Conservation (phyloP, 2,797 vertebrate genomes). For the Acipenser transmontanus region DNA sequence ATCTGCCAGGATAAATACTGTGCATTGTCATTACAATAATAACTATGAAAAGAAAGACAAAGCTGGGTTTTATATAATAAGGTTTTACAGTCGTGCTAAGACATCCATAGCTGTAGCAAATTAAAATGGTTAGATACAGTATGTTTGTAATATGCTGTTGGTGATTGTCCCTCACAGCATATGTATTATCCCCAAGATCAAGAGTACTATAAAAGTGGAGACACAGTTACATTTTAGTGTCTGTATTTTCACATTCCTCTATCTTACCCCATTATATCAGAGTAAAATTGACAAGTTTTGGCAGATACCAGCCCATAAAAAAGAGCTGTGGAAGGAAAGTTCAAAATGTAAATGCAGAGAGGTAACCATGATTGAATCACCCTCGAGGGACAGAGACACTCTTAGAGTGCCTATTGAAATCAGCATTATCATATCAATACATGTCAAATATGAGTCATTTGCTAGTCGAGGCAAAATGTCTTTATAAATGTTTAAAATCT, state of each 20-base stretch:
- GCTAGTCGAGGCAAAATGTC: constrained; percentile 61
- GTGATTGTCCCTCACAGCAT: constrained; percentile 19
- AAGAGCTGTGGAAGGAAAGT: constrained; percentile 53
- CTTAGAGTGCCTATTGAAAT: constrained; percentile 70
- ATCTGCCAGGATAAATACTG: constrained; percentile 29
- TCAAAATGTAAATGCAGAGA: constrained; percentile 61
- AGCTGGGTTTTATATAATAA: too few species aligned
- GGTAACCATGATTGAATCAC: constrained; percentile 60
- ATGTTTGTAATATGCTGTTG: constrained; percentile 27
- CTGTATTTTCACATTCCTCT: constrained; percentile 36
- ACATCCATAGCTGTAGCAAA: constrained; percentile 20
- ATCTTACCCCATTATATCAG: constrained; percentile 50
- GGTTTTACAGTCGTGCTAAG: constrained; percentile 2
- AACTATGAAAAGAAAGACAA: constrained; percentile 47
- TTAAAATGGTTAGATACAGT: constrained; percentile 22
- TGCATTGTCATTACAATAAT: constrained; percentile 69
- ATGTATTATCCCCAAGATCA: constrained; percentile 31
- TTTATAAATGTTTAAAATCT: constrained; percentile 78
- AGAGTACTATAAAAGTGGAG: constrained; percentile 18
- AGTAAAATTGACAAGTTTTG: constrained; percentile 42
- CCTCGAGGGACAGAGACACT: constrained; percentile 60
- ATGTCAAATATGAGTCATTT: constrained; percentile 65
- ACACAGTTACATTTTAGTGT: constrained; percentile 25
- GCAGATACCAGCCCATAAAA: constrained; percentile 52
- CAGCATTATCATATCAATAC: constrained; percentile 72